phyloP scores from a whole-genome alignment of 2,113 vertebrate genomes.

The Hirundichthys speculiger region DNA sequence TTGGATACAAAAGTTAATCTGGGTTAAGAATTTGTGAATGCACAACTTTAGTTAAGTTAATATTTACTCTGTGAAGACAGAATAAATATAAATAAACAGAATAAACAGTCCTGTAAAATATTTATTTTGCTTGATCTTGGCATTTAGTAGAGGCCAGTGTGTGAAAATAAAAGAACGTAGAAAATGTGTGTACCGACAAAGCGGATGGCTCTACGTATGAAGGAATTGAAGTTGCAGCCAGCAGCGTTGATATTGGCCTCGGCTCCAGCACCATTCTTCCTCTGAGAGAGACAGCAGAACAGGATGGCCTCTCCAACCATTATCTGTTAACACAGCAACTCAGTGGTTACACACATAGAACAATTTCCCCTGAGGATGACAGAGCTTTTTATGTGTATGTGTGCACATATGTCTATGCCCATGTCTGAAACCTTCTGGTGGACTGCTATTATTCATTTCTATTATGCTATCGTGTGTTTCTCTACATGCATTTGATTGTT shows the following conservation, averaged over 20 bases:
- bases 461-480: no score
- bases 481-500: no score
- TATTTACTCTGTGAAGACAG: background rate
- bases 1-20: background rate
- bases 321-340: conserved; percentile 81
- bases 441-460: no score
- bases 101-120: background rate
- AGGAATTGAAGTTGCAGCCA: conserved; percentile 99
- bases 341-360: background rate
- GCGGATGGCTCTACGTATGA: conserved; percentile 93
- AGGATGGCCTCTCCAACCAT: conserved; percentile 98
- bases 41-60: no score
- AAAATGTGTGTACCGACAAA: conserved; percentile 86
- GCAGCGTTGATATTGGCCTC: conserved; percentile 97
- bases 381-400: no score
- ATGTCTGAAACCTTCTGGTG: no score
- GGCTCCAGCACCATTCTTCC: conserved; percentile 82
- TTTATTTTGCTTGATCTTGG: no score
- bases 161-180: background rate
- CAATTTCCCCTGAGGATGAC: no score
- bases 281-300: conserved; percentile 94
- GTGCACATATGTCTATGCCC: no score
- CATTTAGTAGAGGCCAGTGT: no score
- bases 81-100: no score
- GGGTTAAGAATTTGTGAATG: no score